phyloP scores from a whole-genome alignment of 2,888 invertebrate species.

The Aricia artaxerxes region DNA sequence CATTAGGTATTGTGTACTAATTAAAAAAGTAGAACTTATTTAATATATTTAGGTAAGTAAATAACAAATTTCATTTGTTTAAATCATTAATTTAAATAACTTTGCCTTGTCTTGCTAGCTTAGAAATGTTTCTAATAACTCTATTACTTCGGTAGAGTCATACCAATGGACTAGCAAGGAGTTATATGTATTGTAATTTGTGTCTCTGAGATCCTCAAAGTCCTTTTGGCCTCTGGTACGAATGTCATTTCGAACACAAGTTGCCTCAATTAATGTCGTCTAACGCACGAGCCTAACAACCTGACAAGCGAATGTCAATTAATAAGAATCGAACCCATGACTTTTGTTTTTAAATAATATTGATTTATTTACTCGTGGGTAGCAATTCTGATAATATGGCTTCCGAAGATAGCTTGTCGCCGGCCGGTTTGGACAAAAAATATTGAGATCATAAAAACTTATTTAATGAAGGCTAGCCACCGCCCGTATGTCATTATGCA shows the following conservation, averaged over 20 bases:
- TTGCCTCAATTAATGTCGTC: no score
- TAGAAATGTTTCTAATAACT: not conserved
- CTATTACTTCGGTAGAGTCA: not conserved
- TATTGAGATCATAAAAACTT: slow-evolving; percentile 10
- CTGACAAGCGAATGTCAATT: not conserved
- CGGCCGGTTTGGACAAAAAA: not conserved
- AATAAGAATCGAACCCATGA: not conserved
- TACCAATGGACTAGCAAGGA: not conserved
- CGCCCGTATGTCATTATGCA: slow-evolving; percentile 8
- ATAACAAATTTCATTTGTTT: not conserved
- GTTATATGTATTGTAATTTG: no score
- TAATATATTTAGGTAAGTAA: not conserved
- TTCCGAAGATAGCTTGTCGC: not conserved
- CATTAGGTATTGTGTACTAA: slow-evolving; percentile 12
- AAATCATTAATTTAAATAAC: not conserved
- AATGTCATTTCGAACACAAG: no score
- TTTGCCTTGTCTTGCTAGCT: no score
- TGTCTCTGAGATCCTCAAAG: no score
- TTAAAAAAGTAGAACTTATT: not conserved
- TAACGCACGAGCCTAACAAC: not conserved
- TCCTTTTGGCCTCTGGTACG: no score
- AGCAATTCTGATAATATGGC: not conserved
- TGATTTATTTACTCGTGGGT: not conserved
- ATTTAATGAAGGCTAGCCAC: slow-evolving; percentile 12
- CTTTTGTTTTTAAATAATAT: not conserved